phyloP scores from a whole-genome alignment of 2,797 vertebrate species.

The Paguma larvata region DNA sequence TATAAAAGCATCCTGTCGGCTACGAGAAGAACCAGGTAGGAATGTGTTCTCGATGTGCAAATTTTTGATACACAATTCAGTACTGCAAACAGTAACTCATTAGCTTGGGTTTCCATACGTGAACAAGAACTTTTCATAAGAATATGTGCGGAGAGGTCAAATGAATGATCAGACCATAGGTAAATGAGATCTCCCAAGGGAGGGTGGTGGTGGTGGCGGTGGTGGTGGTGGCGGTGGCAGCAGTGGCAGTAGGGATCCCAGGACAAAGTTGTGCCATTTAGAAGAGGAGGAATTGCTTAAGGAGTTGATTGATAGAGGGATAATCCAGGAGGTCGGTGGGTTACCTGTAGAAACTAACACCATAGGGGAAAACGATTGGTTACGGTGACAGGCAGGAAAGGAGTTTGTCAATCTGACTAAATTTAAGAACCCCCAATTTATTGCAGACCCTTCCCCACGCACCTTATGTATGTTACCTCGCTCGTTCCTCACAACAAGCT shows the following conservation, averaged over 20 bases:
- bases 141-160: background rate
- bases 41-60: background rate
- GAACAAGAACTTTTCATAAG: slow-evolving; percentile 34
- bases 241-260: too few relatives aligned
- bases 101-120: slow-evolving; percentile 16
- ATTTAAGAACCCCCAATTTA: slow-evolving; percentile 38
- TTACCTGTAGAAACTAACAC: slow-evolving; percentile 13
- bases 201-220: background rate
- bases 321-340: background rate
- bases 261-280: background rate
- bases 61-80: background rate
- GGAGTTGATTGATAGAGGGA: background rate
- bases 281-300: slow-evolving; percentile 13
- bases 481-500: background rate
- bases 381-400: slow-evolving; percentile 32
- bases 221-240: background rate
- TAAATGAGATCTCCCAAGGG: background rate
- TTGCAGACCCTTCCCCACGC: slow-evolving; percentile 42
- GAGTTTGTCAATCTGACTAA: slow-evolving; percentile 34
- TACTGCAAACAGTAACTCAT: background rate
- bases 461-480: background rate
- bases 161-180: background rate
- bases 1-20: background rate
- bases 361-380: slow-evolving; percentile 36
- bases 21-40: background rate